Percentiles rank a stretch among this genome's conserved stretches.
Conservation (phyloP, 2,113 vertebrate species). For the Ahaetulla prasina region DNA sequence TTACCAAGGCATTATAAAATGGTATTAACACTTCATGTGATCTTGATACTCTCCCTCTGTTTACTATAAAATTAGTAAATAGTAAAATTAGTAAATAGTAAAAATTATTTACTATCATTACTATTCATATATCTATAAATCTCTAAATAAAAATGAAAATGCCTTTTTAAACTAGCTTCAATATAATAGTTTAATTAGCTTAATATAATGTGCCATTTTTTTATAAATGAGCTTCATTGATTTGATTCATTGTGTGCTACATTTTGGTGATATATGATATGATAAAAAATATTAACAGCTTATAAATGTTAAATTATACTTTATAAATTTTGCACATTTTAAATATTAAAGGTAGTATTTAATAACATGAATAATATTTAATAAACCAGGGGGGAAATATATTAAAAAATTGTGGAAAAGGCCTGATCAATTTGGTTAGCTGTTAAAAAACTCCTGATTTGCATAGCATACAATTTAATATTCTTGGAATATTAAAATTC, state of each 20-base stretch:
- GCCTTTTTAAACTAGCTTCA: background rate
- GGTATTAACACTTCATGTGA: no score
- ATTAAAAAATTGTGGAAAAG: background rate
- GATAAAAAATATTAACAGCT: background rate
- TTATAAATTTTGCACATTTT: background rate
- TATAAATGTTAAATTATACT: background rate
- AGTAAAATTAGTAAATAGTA: no score
- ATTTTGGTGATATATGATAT: background rate
- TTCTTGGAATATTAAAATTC: slow-evolving; percentile 12
- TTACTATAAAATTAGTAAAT: background rate
- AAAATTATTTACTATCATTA: background rate
- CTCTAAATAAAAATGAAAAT: background rate
- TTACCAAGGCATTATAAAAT: no score
- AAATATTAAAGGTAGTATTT: background rate
- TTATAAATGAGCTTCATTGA: background rate
- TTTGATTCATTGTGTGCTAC: background rate
- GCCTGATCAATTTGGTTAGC: background rate
- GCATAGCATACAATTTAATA: background rate
- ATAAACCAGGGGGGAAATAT: background rate
- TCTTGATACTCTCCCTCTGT: no score
- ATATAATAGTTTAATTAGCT: background rate
- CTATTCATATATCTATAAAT: background rate
- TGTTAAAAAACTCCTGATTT: background rate
- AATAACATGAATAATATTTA: background rate
- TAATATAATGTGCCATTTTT: background rate